Evolutionary conservation across 2,797 vertebrate species (phyloP), one percentile per base, ranked within the genome.

Genomic region (Pristis pectinata): DNA sequence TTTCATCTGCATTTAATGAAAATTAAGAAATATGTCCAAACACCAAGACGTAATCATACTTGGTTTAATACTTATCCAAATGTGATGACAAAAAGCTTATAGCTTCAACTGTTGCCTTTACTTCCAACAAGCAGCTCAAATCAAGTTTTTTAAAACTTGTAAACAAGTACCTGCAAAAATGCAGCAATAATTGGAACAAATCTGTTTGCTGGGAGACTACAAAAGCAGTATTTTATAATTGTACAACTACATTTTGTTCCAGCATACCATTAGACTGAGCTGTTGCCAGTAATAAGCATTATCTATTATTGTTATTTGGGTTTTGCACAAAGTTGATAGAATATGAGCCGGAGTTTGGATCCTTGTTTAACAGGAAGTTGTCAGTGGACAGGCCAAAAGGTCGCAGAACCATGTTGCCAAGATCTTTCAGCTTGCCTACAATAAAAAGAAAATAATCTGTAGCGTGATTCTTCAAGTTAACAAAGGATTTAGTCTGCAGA

Each of bases 291-390:
- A 79, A 41, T 49, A 85, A 30, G 19, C n/a, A 96, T 95, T 97
- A 97, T 97, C 97, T 97, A 82, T 96, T 95, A 94, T 98, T 98
- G 94, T 97, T 98, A 96, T 98, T 98, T 49, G 97, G 97, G 95
- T 97, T 98, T 97, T 99, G 98, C 95, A 99, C 97, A 95, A 99
- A 99, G 96, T 99, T 99, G 96, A 99, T 96, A 30, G 98, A 99
- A 96, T 99, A 99, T 17, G 98, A 98, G 44, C 99, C 99, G 1
- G 98, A 98, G 93, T 96, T 95, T 0, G 97, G 87, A 96, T 99
- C 98, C 96, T 99, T 98, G 95, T 99, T 99, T 96, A 99, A 96
- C 97, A 99, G 98, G 96, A 99, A 99, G 96, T 99, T 99, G 96
- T 97, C 97, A 83, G 99, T 99, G n/a, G 99, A 99, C 93, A 99